Conservation (phyloP, 2,888 invertebrate genomes). For the Oegoconia quadripuncta region DNA sequence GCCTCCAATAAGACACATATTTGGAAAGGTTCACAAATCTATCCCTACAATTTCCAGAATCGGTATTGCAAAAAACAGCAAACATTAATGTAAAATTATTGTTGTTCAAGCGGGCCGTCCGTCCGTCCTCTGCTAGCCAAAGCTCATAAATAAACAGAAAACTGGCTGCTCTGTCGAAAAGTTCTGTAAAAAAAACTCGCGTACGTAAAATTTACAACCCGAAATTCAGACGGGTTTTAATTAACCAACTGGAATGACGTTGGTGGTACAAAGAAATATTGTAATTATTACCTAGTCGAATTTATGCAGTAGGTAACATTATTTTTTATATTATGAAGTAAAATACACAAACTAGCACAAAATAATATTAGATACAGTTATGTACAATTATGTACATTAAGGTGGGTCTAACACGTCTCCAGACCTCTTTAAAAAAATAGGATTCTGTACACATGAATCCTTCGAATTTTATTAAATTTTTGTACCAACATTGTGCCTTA, state of each 20-base stretch:
- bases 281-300: conserved; percentile 3
- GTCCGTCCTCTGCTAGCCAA: conserved; percentile 59
- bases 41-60: too few relatives aligned
- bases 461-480: too few relatives aligned
- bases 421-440: too few relatives aligned
- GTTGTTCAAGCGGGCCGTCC: conserved; percentile 57
- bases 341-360: too few relatives aligned
- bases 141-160: conserved; percentile 76
- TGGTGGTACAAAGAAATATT: conserved; percentile 27
- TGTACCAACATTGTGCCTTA: too few relatives aligned
- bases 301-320: neutral
- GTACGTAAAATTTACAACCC: conserved; percentile 69
- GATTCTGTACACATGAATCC: too few relatives aligned
- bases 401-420: too few relatives aligned
- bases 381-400: too few relatives aligned
- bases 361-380: too few relatives aligned
- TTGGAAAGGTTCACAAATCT: too few relatives aligned
- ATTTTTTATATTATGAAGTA: too few relatives aligned
- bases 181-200: conserved; percentile 63
- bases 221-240: conserved; percentile 71
- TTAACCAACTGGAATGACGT: conserved; percentile 54
- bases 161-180: conserved; percentile 74
- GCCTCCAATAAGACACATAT: too few relatives aligned
- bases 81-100: conserved; percentile 61
- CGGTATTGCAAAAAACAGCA: conserved; percentile 53